phyloP scores from a whole-genome alignment of 2,797 vertebrate species.

The Acanthis flammea region DNA sequence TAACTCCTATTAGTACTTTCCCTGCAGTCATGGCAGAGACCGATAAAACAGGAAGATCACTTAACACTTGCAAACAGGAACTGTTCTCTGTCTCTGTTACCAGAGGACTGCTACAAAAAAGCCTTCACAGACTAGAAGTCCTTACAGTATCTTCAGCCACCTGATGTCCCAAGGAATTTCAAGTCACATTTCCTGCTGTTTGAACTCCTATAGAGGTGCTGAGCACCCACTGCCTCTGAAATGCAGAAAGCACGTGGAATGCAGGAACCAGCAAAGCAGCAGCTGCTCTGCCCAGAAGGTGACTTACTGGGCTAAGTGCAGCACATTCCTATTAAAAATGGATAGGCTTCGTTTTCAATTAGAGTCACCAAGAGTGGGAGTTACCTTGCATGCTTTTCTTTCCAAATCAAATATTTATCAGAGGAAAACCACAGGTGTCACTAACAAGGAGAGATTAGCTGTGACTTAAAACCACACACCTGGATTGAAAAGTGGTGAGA shows the following conservation, averaged over 20 bases:
- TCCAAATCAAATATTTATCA: conserved; percentile 74
- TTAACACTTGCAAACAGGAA: not conserved
- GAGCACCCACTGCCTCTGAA: not conserved
- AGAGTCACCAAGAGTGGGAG: conserved; percentile 41
- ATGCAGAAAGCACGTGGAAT: not conserved
- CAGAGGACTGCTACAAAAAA: not conserved
- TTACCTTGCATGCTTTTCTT: conserved; percentile 44
- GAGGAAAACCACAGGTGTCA: conserved; percentile 51
- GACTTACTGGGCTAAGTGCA: not conserved
- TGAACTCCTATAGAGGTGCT: not conserved
- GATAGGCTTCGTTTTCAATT: conserved; percentile 47
- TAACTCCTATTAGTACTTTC: not conserved
- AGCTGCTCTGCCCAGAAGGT: not conserved
- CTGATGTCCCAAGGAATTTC: not conserved
- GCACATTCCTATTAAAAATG: conserved; percentile 63
- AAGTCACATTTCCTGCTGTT: not conserved
- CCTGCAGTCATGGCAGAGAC: not conserved
- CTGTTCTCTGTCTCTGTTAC: not conserved
- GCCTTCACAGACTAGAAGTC: not conserved
- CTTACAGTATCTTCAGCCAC: not conserved
- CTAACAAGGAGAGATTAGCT: conserved; percentile 31
- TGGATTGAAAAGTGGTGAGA: not conserved
- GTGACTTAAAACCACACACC: conserved; percentile 27
- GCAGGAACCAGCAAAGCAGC: not conserved
- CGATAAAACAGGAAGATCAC: not conserved